Evolutionary conservation across 2,113 vertebrate genomes (phyloP).

Genomic region (Pandion haliaetus): DNA sequence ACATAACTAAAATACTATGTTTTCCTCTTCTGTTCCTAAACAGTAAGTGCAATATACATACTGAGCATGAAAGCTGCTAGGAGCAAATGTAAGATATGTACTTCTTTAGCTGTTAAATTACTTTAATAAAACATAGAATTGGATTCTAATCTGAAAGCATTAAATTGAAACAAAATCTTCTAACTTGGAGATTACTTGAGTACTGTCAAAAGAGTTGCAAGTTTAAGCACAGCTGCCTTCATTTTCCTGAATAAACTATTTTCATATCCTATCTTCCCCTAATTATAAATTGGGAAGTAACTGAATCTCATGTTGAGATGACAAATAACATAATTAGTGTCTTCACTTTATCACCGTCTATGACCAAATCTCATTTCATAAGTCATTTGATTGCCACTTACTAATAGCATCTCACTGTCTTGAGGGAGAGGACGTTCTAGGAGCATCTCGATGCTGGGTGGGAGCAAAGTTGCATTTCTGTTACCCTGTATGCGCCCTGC

Average conservation of each 20-base stretch:
- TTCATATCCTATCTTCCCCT: not conserved
- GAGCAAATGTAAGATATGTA: not conserved
- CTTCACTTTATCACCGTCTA: not conserved
- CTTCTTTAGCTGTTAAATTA: not conserved
- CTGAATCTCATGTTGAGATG: not conserved
- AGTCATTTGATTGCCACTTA: not conserved
- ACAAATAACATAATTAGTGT: not conserved
- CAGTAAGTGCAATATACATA: not conserved
- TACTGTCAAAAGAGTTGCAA: not conserved
- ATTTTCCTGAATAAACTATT: not conserved
- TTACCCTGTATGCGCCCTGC: rapidly evolving
- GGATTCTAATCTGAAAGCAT: not conserved
- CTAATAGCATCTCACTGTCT: not conserved
- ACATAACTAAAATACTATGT: rapidly evolving
- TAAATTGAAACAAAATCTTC: too few species aligned
- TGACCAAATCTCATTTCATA: not conserved
- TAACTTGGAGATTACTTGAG: not conserved
- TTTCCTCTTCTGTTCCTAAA: not conserved
- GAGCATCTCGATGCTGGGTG: not conserved
- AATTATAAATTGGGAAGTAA: not conserved
- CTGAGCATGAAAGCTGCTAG: not conserved
- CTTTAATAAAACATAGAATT: not conserved
- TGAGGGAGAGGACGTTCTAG: not conserved
- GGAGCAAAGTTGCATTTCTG: not conserved
- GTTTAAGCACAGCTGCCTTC: not conserved